Evolutionary conservation across 2,113 vertebrate species (phyloP).

Genomic region (Petroica traversi): DNA sequence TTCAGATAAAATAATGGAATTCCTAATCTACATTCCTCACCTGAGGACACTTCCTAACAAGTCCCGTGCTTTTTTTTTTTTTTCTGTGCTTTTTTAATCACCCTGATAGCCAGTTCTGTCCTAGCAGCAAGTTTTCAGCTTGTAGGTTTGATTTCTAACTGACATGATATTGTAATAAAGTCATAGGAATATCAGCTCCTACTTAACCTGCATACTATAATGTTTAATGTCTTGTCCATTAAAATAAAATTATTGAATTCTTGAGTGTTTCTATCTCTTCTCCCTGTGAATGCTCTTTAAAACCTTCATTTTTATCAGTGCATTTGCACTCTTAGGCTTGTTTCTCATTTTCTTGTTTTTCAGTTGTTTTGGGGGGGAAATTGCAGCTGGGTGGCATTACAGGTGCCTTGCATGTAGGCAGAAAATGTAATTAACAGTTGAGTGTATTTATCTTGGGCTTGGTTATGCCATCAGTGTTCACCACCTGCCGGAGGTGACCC

Average conservation of each 20-base stretch:
- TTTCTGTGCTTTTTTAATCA: neutral
- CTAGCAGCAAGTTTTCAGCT: neutral
- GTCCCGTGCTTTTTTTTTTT: neutral
- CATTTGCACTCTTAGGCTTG: neutral
- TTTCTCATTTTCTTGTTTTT: slow-evolving; percentile 19
- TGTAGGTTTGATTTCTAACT: neutral
- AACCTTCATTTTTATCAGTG: neutral
- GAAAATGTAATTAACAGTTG: neutral
- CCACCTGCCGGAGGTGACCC: neutral
- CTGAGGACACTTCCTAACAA: neutral
- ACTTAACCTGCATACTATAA: neutral
- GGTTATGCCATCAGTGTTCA: neutral
- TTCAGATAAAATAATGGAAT: slow-evolving; percentile 9
- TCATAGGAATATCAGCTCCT: neutral
- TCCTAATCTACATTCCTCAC: slow-evolving; percentile 3
- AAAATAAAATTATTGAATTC: slow-evolving; percentile 41
- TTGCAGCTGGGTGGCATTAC: neutral
- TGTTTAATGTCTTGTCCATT: slow-evolving; percentile 26
- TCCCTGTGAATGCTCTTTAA: neutral
- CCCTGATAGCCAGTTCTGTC: neutral
- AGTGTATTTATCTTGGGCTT: neutral
- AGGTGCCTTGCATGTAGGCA: neutral
- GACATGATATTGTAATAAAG: slow-evolving; percentile 11
- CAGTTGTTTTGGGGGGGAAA: neutral
- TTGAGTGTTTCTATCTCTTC: slow-evolving; percentile 36